Percentiles rank a stretch among this genome's conserved stretches.
Evolutionary conservation across 2,113 vertebrate genomes (phyloP).

Genomic region (Aptenodytes forsteri): DNA sequence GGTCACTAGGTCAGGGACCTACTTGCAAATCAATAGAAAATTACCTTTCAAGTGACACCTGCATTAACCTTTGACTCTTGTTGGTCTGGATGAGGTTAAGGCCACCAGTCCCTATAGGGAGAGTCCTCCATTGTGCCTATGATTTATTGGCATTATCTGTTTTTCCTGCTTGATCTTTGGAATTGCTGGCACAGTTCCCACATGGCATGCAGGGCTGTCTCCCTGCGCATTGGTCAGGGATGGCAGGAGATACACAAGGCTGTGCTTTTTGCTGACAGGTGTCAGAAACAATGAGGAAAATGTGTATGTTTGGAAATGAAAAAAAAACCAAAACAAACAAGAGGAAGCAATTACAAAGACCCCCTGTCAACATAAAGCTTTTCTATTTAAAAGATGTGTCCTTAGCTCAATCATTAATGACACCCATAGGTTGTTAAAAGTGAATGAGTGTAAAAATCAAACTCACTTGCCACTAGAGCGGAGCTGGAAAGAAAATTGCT

Average conservation of each 20-base stretch:
- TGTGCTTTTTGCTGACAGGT: slow-evolving; percentile 13
- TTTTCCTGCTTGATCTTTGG: slow-evolving; percentile 36
- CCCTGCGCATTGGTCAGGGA: not conserved
- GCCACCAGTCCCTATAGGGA: not conserved
- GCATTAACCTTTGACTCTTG: slow-evolving; percentile 50
- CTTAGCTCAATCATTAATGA: not conserved
- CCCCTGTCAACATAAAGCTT: not conserved
- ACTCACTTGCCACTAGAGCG: not conserved
- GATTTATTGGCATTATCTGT: slow-evolving; percentile 38
- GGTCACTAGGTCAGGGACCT: slow-evolving; percentile 59
- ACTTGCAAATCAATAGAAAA: slow-evolving; percentile 57
- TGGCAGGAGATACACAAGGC: not conserved
- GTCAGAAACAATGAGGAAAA: slow-evolving; percentile 46
- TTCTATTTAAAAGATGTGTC: not conserved
- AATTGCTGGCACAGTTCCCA: slow-evolving; percentile 14
- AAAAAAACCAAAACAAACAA: not conserved
- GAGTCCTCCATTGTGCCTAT: not conserved
- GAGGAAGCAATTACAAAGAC: not conserved
- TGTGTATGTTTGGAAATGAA: not conserved
- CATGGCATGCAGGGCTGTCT: not conserved
- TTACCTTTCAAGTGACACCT: slow-evolving; percentile 57
- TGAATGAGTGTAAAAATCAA: not conserved
- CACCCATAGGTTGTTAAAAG: not conserved
- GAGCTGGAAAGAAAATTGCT: not conserved
- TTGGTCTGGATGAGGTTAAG: slow-evolving; percentile 25